Evolutionary conservation across 2,888 invertebrate species (phyloP), one percentile per base, ranked within the genome.

Genomic region (Chrysodeixis includens): DNA sequence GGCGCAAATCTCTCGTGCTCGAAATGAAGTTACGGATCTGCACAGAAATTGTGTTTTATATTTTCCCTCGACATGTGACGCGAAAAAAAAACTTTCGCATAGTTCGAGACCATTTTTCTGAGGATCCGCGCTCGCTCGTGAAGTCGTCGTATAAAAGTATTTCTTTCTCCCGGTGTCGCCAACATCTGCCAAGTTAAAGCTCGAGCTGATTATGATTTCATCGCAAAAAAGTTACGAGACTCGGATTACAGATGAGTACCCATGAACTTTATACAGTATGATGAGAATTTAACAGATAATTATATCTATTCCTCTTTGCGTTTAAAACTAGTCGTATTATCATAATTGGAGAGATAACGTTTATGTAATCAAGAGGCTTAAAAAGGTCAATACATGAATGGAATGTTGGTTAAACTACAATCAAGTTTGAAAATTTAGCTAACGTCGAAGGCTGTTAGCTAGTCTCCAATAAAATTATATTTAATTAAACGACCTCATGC

Each of bases 21-120:
- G 87, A 90, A 93, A 93, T 89, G 87, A 90, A 93, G 92, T 93
- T 93, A 93, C 91, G 87, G 86, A 91, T 91, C 86, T 86, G 84
- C 85, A 86, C 90, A 87, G 90, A 89, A 89, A 92, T 90, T 90
- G 90, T 91, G 85, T 92, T 84, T 93, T 90, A 89, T 92, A 90
- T 90, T 92, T 91, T 88, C 82, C 81, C 84, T 82, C 82, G 74
- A 84, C 87, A 86, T 90, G 87, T 90, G 90, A 88, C 81, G 86
- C 84, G 84, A 74, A 84, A 86, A 90, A 26, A 91, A 90, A 92
- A 90, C 86, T 91, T 90, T 78, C 79, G 81, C 82, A 89, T 87
- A 86, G 86, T 89, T 89, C 67, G 76, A 79, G 79, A 85, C 81
- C 80, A 84, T 85, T 89, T 87, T 88, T 78, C 73, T 70, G 71